Evolutionary conservation across 1,140 invertebrate genomes (phyloP).

Genomic region (Arion vulgaris): DNA sequence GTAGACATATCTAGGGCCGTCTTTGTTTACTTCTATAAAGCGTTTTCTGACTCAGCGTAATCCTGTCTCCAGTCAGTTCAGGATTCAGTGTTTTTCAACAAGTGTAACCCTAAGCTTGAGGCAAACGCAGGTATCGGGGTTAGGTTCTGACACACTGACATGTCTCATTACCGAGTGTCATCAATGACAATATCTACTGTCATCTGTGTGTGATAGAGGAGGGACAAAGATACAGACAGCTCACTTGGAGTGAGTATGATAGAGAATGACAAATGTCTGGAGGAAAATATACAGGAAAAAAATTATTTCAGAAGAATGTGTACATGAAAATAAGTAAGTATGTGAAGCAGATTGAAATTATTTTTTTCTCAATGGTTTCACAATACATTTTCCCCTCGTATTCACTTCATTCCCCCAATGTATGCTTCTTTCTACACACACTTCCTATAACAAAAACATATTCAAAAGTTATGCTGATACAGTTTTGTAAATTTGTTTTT

Average conservation of each 20-base stretch:
- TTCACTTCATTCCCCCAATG: too few species aligned
- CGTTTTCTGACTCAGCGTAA: background rate
- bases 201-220: background rate
- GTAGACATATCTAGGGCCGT: background rate
- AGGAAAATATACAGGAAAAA: background rate
- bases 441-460: too few species aligned
- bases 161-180: constrained; percentile 12
- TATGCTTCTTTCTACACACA: too few species aligned
- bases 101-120: background rate
- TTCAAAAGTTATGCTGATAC: too few species aligned
- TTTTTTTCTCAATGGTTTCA: too few species aligned
- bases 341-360: background rate
- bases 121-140: background rate
- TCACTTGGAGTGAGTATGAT: background rate
- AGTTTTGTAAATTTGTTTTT: too few species aligned
- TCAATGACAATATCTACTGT: background rate
- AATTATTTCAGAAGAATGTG: background rate
- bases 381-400: too few species aligned
- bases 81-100: background rate
- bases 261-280: background rate
- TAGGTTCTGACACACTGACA: background rate
- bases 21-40: background rate
- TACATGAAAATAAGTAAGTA: background rate
- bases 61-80: background rate
- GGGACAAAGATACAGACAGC: background rate